These are phyloP conservation scores for Tupaia chinensis DNA, from an alignment of 2,113 vertebrate species.

Conservation along the genomic window DNA sequence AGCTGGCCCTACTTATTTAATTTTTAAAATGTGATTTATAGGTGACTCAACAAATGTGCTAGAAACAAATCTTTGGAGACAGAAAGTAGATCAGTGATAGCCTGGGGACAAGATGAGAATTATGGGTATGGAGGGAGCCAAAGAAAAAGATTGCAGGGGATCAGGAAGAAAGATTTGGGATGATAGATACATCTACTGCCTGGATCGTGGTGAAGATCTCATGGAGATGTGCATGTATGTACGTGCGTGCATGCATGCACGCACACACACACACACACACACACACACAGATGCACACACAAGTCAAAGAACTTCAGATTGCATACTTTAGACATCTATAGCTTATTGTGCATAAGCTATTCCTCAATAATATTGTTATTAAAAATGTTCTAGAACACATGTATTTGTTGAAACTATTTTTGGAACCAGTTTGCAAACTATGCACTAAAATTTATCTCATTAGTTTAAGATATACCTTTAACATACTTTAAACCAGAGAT, in stretches of 20 bases:
- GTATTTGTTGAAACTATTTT: not conserved
- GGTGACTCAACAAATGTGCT: not conserved
- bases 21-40: conserved; percentile 14
- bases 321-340: not conserved
- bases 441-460: conserved; percentile 13
- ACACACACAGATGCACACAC: no score
- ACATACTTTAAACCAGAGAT: not conserved
- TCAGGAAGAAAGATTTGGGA: not conserved
- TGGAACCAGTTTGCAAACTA: not conserved
- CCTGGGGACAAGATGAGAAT: not conserved
- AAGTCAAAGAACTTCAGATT: not conserved
- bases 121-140: not conserved
- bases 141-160: not conserved
- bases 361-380: not conserved
- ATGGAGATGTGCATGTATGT: not conserved
- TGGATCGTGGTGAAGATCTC: not conserved
- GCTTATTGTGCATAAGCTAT: not conserved
- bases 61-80: not conserved
- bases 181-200: not conserved
- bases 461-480: conserved; percentile 42
- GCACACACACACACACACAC: no score
- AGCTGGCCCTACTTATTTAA: no score
- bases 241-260: not conserved
- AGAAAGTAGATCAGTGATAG: not conserved
- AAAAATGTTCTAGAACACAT: not conserved